Evolutionary conservation across 2,113 vertebrate genomes (phyloP).

Genomic region (Zonotrichia leucophrys): DNA sequence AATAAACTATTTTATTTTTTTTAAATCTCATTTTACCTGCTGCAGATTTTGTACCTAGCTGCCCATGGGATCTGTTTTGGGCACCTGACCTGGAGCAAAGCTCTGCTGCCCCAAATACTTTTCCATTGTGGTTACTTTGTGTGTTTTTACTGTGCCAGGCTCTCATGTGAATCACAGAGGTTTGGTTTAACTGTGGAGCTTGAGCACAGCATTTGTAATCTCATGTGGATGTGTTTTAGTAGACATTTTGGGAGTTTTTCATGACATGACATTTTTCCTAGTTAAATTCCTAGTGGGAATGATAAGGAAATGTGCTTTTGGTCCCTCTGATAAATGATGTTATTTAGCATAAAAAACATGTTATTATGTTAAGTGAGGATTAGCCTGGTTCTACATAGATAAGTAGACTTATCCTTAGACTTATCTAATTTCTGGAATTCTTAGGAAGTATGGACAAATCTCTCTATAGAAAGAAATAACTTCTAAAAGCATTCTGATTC

Average conservation of each 20-base stretch:
- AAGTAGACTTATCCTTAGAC: neutral
- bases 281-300: neutral
- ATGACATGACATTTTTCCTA: neutral
- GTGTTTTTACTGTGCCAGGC: neutral
- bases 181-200: neutral
- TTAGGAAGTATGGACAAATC: neutral
- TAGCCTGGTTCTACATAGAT: neutral
- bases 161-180: neutral
- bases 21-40: neutral
- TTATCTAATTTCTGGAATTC: slow-evolving; percentile 2
- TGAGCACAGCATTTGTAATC: neutral
- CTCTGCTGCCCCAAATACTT: neutral
- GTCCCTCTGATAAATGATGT: neutral
- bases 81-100: neutral
- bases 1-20: neutral
- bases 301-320: neutral
- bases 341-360: too few relatives aligned
- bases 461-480: neutral
- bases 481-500: slow-evolving; percentile 23
- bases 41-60: neutral
- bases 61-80: neutral
- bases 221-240: neutral
- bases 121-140: neutral
- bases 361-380: neutral
- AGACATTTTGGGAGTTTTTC: neutral